These are phyloP conservation scores for Delia radicum DNA, from an alignment of 1,140 invertebrate species.

Conservation along the genomic window DNA sequence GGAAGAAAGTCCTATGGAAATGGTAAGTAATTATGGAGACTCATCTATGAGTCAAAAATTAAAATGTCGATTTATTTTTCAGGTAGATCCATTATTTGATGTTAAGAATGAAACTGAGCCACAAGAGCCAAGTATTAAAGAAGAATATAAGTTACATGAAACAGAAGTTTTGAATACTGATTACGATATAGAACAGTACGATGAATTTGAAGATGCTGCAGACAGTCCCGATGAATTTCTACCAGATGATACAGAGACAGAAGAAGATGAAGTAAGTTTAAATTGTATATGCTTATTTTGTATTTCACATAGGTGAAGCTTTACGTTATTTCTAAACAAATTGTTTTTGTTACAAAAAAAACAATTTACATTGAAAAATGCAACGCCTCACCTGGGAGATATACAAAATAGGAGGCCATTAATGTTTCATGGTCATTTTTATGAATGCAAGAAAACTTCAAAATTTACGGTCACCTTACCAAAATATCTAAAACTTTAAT, in stretches of 20 bases:
- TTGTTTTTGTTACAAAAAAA: too few relatives aligned
- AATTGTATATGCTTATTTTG: too few relatives aligned
- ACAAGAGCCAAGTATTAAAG: too few relatives aligned
- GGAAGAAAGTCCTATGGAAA: not conserved
- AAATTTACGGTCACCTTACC: too few relatives aligned
- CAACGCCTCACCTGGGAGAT: too few relatives aligned
- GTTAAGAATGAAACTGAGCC: not conserved
- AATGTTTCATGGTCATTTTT: too few relatives aligned
- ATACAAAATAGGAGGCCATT: too few relatives aligned
- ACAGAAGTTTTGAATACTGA: not conserved
- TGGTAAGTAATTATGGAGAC: not conserved
- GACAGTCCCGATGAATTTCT: not conserved
- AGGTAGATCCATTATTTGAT: not conserved
- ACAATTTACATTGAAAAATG: too few relatives aligned
- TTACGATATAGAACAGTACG: not conserved
- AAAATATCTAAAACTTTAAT: too few relatives aligned
- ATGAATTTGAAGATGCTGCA: not conserved
- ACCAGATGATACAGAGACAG: not conserved
- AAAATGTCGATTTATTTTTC: not conserved
- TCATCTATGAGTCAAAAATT: not conserved
- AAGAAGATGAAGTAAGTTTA: not conserved
- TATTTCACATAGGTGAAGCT: too few relatives aligned
- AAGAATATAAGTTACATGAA: not conserved
- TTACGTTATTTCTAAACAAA: too few relatives aligned
- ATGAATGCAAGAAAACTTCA: too few relatives aligned